phyloP scores from a whole-genome alignment of 30 jellyfish, hydroid and myxozoan species.

The Hydractinia symbiolongicarpus region DNA sequence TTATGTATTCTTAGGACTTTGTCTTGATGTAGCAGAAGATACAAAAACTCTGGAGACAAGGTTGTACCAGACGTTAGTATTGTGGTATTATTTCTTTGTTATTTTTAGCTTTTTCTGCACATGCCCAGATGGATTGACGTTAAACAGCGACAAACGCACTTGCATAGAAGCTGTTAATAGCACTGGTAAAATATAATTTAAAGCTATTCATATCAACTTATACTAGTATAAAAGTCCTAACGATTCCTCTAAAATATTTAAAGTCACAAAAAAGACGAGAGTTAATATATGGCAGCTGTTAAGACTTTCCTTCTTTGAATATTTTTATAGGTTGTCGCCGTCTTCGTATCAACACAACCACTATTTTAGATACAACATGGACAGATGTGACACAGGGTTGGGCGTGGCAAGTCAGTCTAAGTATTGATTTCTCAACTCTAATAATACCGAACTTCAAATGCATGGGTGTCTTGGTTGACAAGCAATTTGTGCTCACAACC shows the following conservation, averaged over 20 bases:
- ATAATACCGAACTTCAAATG: constrained; percentile 43
- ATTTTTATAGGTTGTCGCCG: constrained; percentile 30
- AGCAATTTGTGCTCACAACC: constrained; percentile 50
- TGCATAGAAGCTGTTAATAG: constrained; percentile 38
- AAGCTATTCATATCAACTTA: background rate
- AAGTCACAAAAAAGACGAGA: too few relatives aligned
- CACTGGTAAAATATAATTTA: constrained; percentile 30
- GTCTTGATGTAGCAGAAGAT: background rate
- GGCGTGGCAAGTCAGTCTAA: constrained; percentile 47
- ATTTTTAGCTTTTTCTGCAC: constrained; percentile 57
- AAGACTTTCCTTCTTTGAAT: background rate
- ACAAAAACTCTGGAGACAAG: too few relatives aligned
- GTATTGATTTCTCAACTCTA: constrained; percentile 25
- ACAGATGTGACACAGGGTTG: constrained; percentile 28
- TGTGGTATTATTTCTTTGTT: too few relatives aligned
- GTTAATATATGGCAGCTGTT: background rate
- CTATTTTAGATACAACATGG: constrained; percentile 6
- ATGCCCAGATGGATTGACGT: constrained; percentile 58
- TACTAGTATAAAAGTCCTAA: background rate
- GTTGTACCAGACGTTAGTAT: too few relatives aligned
- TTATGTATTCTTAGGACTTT: background rate
- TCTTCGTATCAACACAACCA: background rate
- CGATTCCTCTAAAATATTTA: too few relatives aligned
- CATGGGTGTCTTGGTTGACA: constrained; percentile 65
- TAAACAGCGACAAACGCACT: constrained; percentile 41